Evolutionary conservation across 2,113 vertebrate species (phyloP).

Genomic region (Parotia lawesii): DNA sequence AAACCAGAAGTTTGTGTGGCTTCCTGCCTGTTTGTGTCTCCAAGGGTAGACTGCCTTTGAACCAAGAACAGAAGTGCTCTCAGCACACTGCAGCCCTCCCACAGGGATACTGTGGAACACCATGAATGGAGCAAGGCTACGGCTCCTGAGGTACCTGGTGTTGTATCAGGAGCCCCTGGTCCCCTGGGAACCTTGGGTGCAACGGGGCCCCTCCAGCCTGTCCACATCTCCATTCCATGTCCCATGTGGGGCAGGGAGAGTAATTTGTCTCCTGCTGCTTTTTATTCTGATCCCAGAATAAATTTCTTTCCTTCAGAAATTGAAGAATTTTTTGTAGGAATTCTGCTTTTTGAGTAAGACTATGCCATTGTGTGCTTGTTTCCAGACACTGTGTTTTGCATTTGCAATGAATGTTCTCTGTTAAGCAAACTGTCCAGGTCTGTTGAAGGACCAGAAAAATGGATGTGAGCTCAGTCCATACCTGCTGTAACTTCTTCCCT

Average conservation of each 20-base stretch:
- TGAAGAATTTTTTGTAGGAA: background rate
- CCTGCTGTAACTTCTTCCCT: background rate
- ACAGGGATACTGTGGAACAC: rapidly evolving
- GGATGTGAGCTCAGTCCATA: background rate
- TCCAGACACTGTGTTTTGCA: background rate
- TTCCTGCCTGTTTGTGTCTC: background rate
- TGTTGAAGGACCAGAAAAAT: background rate
- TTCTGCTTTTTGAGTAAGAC: background rate
- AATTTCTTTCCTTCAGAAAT: background rate
- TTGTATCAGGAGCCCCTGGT: background rate
- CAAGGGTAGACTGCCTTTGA: background rate
- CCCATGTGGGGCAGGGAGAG: background rate
- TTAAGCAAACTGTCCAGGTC: background rate
- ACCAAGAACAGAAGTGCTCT: background rate
- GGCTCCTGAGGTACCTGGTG: background rate
- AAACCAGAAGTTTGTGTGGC: background rate
- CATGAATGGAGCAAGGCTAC: rapidly evolving
- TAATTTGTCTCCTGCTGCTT: background rate
- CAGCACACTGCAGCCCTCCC: background rate
- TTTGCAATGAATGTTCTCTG: background rate
- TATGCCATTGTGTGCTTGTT: background rate
- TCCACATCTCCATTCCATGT: background rate
- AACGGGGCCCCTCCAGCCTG: background rate
- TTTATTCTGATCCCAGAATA: background rate
- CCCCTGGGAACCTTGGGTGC: background rate